Conservation (phyloP, 2,113 vertebrate species). For the Triplophysa siluroides region DNA sequence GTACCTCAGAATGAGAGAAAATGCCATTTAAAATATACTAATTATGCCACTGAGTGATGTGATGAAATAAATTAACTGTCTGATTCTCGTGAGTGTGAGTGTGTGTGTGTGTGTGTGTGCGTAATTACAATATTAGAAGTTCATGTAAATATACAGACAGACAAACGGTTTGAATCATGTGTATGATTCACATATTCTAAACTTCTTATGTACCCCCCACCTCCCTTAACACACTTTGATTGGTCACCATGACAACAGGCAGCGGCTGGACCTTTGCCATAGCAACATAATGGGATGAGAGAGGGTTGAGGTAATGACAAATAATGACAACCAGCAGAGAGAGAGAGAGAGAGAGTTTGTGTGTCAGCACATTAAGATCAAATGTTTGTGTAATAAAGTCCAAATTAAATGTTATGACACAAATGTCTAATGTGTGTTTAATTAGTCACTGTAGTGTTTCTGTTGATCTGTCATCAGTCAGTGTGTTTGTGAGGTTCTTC, state of each 20-base stretch:
- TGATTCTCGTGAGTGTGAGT: too few species aligned
- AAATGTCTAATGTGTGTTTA: too few species aligned
- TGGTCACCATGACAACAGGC: constrained; percentile 53
- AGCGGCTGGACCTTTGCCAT: constrained; percentile 44
- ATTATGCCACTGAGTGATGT: too few species aligned
- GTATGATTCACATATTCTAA: constrained; percentile 24
- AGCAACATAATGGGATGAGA: constrained; percentile 47
- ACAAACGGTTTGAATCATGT: constrained; percentile 12
- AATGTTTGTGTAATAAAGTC: too few species aligned
- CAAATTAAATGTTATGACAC: too few species aligned
- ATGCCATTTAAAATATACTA: too few species aligned
- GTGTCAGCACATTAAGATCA: too few species aligned
- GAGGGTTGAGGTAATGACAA: constrained; percentile 9
- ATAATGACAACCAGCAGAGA: constrained; percentile 12
- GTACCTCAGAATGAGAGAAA: too few species aligned
- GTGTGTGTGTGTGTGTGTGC: not conserved
- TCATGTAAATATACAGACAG: not conserved
- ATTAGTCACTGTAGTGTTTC: too few species aligned
- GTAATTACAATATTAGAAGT: too few species aligned
- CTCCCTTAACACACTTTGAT: constrained; percentile 16
- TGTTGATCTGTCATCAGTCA: too few species aligned
- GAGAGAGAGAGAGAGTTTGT: not conserved
- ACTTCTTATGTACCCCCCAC: constrained; percentile 18
- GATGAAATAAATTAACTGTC: too few species aligned
- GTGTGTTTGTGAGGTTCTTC: not conserved